Percentiles rank a stretch among this genome's conserved stretches.
phyloP scores from a whole-genome alignment of 2,888 invertebrate genomes.

The Cetonia aurata region DNA sequence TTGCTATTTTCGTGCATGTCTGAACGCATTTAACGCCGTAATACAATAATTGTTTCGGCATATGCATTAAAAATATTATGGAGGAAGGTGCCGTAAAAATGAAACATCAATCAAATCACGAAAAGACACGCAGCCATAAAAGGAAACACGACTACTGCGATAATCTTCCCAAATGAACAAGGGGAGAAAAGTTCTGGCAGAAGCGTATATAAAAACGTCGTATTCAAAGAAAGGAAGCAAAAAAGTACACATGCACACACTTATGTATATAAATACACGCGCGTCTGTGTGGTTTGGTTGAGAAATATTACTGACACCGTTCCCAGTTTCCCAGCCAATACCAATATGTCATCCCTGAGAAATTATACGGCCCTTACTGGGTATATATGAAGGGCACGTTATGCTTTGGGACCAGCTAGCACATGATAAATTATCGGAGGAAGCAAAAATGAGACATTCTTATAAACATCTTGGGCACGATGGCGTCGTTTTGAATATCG shows the following conservation, averaged over 20 bases:
- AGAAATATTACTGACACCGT: slow-evolving; percentile 7
- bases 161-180: slow-evolving; percentile 14
- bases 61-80: neutral
- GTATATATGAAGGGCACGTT: slow-evolving; percentile 25
- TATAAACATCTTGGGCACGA: slow-evolving; percentile 36
- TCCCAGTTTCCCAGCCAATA: slow-evolving; percentile 22
- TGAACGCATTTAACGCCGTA: too few relatives aligned
- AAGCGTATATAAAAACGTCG: neutral
- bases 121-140: slow-evolving; percentile 8
- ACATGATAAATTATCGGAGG: slow-evolving; percentile 41
- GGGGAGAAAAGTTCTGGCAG: neutral
- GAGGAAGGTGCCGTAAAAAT: neutral
- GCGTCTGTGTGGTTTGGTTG: slow-evolving; percentile 2
- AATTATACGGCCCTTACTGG: slow-evolving; percentile 30
- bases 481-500: slow-evolving; percentile 34
- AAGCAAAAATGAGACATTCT: slow-evolving; percentile 40
- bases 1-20: too few relatives aligned
- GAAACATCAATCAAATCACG: slow-evolving; percentile 7
- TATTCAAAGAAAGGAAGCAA: neutral
- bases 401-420: slow-evolving; percentile 6
- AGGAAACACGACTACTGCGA: neutral
- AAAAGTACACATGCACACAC: slow-evolving; percentile 7
- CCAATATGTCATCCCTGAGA: slow-evolving; percentile 40
- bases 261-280: neutral
- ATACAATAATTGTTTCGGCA: too few relatives aligned